These are phyloP conservation scores for Wasmannia auropunctata DNA, from an alignment of 1,140 invertebrate species.

Conservation along the genomic window DNA sequence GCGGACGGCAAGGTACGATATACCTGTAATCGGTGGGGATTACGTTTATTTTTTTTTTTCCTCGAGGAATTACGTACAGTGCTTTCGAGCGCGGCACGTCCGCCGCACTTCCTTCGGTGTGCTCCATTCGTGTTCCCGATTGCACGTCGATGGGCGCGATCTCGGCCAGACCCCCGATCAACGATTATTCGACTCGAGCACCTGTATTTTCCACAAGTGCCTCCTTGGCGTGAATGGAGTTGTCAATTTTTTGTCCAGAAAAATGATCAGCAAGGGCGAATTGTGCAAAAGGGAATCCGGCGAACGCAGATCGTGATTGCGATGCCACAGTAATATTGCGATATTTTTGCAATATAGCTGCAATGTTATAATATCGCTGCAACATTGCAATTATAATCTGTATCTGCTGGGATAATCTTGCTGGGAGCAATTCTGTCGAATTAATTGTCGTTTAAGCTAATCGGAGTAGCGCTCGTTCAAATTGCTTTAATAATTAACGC, in stretches of 20 bases:
- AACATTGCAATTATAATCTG: too few relatives aligned
- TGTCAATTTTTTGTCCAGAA: neutral
- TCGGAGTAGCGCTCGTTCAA: neutral
- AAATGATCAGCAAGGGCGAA: neutral
- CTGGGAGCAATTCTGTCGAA: neutral
- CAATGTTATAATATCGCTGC: too few relatives aligned
- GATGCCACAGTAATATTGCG: too few relatives aligned
- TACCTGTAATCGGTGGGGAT: too few relatives aligned
- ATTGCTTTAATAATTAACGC: neutral
- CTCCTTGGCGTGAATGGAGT: neutral
- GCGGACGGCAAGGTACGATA: slow-evolving; percentile 79
- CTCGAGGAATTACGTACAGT: neutral
- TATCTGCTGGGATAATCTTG: too few relatives aligned
- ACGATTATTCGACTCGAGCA: neutral
- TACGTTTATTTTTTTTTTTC: too few relatives aligned
- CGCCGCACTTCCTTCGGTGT: neutral
- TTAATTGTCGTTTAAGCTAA: neutral
- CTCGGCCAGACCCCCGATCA: neutral
- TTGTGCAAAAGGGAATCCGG: too few relatives aligned
- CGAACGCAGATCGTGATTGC: too few relatives aligned
- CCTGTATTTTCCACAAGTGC: neutral
- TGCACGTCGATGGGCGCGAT: neutral
- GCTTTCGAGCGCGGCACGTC: too few relatives aligned
- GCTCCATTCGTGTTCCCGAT: too few relatives aligned
- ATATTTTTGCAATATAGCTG: too few relatives aligned